Conservation (phyloP, 2,113 vertebrate species). For the Urocitellus parryii region DNA sequence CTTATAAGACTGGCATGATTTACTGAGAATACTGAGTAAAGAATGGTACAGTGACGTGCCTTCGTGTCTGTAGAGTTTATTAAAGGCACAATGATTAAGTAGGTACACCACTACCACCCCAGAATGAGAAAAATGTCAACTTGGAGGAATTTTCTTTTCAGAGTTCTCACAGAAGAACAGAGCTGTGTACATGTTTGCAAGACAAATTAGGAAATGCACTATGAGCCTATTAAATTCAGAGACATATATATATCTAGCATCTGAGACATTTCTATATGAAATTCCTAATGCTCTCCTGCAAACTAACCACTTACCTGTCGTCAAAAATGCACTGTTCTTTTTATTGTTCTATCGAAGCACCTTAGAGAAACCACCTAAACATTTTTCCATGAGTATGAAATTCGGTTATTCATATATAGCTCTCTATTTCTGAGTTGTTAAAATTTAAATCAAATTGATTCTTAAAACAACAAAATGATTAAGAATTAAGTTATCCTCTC, state of each 20-base stretch:
- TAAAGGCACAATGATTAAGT: neutral
- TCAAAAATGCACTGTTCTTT: neutral
- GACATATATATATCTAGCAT: neutral
- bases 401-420: neutral
- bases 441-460: neutral
- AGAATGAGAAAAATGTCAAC: neutral
- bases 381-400: neutral
- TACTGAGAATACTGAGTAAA: neutral
- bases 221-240: neutral
- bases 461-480: neutral
- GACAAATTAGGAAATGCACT: neutral
- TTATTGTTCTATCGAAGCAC: neutral
- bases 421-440: neutral
- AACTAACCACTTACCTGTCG: neutral
- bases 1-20: neutral
- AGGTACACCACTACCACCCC: too few relatives aligned
- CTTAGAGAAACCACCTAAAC: neutral
- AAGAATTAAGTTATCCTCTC: neutral
- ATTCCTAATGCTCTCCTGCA: neutral
- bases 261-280: neutral
- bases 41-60: neutral
- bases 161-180: neutral
- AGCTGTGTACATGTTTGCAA: neutral
- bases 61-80: neutral
- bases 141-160: neutral